Percentiles rank a stretch among this genome's conserved stretches.
Conservation (phyloP, 2,888 invertebrate species). For the Phaonia tiefii region DNA sequence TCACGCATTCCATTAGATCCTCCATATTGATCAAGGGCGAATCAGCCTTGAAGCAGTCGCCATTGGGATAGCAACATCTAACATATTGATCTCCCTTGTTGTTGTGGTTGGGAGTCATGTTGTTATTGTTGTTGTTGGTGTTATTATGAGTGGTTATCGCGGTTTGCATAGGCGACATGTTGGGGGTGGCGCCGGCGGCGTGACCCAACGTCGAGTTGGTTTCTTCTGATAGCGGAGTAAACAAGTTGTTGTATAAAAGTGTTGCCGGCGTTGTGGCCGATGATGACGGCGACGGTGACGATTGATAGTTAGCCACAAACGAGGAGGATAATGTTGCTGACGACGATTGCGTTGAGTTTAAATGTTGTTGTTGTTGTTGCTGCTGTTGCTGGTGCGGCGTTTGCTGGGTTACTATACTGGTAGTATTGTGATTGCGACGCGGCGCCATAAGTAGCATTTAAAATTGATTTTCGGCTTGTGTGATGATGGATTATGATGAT, state of each 20-base stretch:
- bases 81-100: slow-evolving; percentile 81
- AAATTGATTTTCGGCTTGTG: slow-evolving; percentile 19
- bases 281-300: not conserved
- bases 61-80: slow-evolving; percentile 90
- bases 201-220: slow-evolving; percentile 27
- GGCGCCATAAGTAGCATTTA: slow-evolving; percentile 81
- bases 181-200: slow-evolving; percentile 60
- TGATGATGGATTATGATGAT: too few relatives aligned
- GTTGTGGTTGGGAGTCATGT: slow-evolving; percentile 60
- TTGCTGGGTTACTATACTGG: slow-evolving; percentile 70
- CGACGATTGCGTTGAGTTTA: slow-evolving; percentile 70
- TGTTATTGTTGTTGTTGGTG: slow-evolving; percentile 61
- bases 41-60: slow-evolving; percentile 88
- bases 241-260: slow-evolving; percentile 31
- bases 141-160: slow-evolving; percentile 57
- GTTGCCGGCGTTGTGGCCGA: not conserved
- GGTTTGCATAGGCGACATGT: slow-evolving; percentile 77
- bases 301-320: slow-evolving; percentile 63
- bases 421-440: slow-evolving; percentile 80
- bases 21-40: slow-evolving; percentile 85
- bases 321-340: slow-evolving; percentile 56
- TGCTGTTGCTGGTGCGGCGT: slow-evolving; percentile 68
- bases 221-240: slow-evolving; percentile 48
- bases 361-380: slow-evolving; percentile 55
- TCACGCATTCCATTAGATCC: slow-evolving; percentile 89